phyloP scores from a whole-genome alignment of 2,888 invertebrate genomes.

The Hoplodrina ambigua region DNA sequence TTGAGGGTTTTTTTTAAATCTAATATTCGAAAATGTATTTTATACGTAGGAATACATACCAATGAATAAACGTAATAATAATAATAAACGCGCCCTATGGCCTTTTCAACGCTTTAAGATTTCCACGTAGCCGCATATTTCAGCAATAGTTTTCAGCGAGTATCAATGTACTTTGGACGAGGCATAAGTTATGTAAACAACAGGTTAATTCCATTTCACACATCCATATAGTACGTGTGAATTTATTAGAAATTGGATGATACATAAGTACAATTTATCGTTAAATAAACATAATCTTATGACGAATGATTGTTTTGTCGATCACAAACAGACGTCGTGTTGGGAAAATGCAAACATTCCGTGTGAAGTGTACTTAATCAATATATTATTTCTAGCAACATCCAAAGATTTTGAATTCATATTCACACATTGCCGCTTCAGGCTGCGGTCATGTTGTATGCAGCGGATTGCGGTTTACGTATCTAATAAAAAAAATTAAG shows the following conservation, averaged over 20 bases:
- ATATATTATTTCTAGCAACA: slow-evolving; percentile 59
- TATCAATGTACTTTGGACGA: background rate
- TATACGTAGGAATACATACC: too few species aligned
- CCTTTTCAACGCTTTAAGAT: background rate
- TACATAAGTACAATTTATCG: slow-evolving; percentile 33
- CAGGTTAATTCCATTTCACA: slow-evolving; percentile 24
- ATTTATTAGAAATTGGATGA: slow-evolving; percentile 42
- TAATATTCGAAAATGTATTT: too few species aligned
- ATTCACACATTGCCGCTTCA: slow-evolving; percentile 52
- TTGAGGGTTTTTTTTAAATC: too few species aligned
- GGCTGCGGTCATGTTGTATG: background rate
- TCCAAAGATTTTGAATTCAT: slow-evolving; percentile 59
- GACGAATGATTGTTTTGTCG: slow-evolving; percentile 51
- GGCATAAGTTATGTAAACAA: background rate
- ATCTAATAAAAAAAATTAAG: too few species aligned
- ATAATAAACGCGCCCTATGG: background rate
- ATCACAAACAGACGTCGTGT: slow-evolving; percentile 51
- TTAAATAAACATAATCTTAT: slow-evolving; percentile 30
- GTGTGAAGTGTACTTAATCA: slow-evolving; percentile 53
- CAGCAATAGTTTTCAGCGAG: background rate
- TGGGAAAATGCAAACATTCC: slow-evolving; percentile 50
- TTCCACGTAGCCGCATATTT: background rate
- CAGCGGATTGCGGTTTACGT: slow-evolving; percentile 5
- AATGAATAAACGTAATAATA: too few species aligned
- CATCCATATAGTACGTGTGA: slow-evolving; percentile 23